phyloP scores from a whole-genome alignment of 2,888 invertebrate genomes.

The Eilema griseolum region DNA sequence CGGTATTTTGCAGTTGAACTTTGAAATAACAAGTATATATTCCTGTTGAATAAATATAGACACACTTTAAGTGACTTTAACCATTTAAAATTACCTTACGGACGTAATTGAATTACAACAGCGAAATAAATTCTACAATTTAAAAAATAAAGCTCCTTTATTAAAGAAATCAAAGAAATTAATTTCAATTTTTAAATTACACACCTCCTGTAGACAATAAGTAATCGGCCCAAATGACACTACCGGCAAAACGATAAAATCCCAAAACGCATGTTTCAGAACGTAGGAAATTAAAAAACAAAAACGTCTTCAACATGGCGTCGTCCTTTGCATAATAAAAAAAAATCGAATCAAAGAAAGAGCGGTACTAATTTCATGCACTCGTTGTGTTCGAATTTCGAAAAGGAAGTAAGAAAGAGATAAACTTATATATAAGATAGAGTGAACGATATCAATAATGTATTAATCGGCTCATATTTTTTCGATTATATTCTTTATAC shows the following conservation, averaged over 20 bases:
- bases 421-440: conserved; percentile 44
- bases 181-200: conserved; percentile 1
- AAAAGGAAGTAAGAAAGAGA: conserved; percentile 72
- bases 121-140: background rate
- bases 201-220: conserved; percentile 34
- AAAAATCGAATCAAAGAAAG: conserved; percentile 81
- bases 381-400: conserved; percentile 79
- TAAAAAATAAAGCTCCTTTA: background rate
- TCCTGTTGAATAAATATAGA: too few relatives aligned
- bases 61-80: too few relatives aligned
- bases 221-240: conserved; percentile 53
- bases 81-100: background rate
- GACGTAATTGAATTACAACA: too few relatives aligned
- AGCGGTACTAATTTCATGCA: conserved; percentile 83
- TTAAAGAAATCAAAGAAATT: background rate
- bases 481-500: conserved; percentile 79
- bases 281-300: conserved; percentile 66
- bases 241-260: conserved; percentile 44
- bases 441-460: conserved; percentile 73
- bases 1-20: too few relatives aligned
- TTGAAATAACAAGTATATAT: too few relatives aligned
- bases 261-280: conserved; percentile 69
- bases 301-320: conserved; percentile 75
- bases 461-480: conserved; percentile 84
- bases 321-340: conserved; percentile 70